Evolutionary conservation across 1,140 invertebrate genomes (phyloP).

Genomic region (Lasaia peninsularis): DNA sequence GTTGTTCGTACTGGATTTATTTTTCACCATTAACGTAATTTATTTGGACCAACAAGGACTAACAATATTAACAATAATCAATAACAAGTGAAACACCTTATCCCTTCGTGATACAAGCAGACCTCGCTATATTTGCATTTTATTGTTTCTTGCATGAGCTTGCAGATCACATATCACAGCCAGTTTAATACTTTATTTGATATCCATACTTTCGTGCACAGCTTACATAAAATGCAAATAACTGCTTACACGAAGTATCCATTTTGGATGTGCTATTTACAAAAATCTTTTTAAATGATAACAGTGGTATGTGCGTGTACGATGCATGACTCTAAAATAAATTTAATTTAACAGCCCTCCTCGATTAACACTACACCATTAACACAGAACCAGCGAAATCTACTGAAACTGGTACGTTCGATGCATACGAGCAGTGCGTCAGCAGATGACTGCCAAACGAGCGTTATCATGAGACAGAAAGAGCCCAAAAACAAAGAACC

Average conservation of each 20-base stretch:
- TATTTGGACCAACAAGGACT: no score
- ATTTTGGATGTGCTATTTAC: conserved; percentile 33
- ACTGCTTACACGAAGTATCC: conserved; percentile 44
- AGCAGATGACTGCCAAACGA: conserved; percentile 76
- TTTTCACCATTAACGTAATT: no score
- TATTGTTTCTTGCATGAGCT: conserved; percentile 74
- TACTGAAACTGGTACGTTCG: conserved; percentile 77
- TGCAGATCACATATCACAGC: conserved; percentile 54
- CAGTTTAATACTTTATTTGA: conserved; percentile 38
- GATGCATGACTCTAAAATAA: conserved; percentile 65
- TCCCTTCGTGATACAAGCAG: conserved; percentile 31
- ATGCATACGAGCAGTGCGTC: conserved; percentile 75
- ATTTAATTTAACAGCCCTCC: conserved; percentile 74
- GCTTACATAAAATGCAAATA: conserved; percentile 76
- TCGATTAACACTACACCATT: conserved; percentile 71
- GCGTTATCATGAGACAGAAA: conserved; percentile 72
- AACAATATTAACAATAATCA: no score
- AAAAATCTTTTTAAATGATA: conserved; percentile 39
- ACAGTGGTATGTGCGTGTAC: conserved; percentile 58
- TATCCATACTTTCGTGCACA: conserved; percentile 64
- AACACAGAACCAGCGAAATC: conserved; percentile 78
- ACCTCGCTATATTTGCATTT: conserved; percentile 75
- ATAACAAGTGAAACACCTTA: background rate
- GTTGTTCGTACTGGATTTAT: no score
- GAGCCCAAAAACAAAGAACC: conserved; percentile 70